Percentiles rank a stretch among this genome's conserved stretches.
These are phyloP conservation scores for Ostrea denselamellosa DNA, from an alignment of 1,140 invertebrate species.

Conservation along the genomic window DNA sequence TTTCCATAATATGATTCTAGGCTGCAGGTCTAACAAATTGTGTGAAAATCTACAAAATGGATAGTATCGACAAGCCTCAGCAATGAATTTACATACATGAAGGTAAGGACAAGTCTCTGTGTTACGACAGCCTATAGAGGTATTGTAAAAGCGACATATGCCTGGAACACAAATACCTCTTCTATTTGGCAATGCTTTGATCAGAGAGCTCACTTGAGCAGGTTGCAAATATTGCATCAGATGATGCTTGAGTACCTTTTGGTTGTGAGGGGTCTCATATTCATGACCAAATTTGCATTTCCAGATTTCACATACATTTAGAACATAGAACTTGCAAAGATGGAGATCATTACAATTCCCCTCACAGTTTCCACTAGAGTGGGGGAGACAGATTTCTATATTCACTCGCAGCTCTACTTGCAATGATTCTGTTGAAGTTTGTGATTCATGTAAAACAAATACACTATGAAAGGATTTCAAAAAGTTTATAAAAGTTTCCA, in stretches of 20 bases:
- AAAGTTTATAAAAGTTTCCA: neutral
- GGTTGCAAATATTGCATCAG: slow-evolving; percentile 17
- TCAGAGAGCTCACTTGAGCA: neutral
- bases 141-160: slow-evolving; percentile 14
- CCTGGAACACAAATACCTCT: neutral
- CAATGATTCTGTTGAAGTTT: neutral
- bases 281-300: slow-evolving; percentile 16
- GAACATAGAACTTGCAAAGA: neutral
- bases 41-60: slow-evolving; percentile 19
- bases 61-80: neutral
- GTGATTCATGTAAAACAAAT: neutral
- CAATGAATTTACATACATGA: neutral
- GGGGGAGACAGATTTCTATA: neutral
- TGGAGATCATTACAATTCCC: neutral
- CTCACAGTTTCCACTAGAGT: neutral
- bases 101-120: neutral
- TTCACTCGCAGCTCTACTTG: neutral
- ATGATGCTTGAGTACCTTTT: neutral
- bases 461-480: neutral
- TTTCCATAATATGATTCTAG: neutral
- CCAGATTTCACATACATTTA: slow-evolving; percentile 14
- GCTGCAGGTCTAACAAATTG: slow-evolving; percentile 9
- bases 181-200: neutral
- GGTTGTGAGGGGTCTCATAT: slow-evolving; percentile 6
- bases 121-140: neutral